Conservation (phyloP, 2,888 invertebrate species). For the Trachelus stipa region DNA sequence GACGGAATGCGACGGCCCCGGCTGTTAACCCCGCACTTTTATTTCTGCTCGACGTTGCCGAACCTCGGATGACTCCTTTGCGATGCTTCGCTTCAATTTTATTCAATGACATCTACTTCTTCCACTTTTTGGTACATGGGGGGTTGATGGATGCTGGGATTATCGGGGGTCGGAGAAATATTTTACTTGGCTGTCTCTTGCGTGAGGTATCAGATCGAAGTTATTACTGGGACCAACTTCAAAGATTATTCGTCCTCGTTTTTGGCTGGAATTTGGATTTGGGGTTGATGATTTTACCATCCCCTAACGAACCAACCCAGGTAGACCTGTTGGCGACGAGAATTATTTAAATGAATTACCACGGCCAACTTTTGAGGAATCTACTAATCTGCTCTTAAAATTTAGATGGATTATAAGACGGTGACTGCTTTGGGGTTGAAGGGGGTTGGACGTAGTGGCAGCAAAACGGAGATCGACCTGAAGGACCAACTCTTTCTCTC, state of each 20-base stretch:
- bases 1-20: constrained; percentile 28
- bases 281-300: too few species aligned
- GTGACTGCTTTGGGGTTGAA: constrained; percentile 19
- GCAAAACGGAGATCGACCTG: background rate
- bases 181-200: too few species aligned
- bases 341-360: constrained; percentile 65
- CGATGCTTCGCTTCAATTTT: constrained; percentile 14
- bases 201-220: too few species aligned
- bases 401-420: constrained; percentile 64
- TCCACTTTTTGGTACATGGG: too few species aligned
- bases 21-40: constrained; percentile 39
- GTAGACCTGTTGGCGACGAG: constrained; percentile 45
- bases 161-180: too few species aligned
- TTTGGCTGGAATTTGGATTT: too few species aligned
- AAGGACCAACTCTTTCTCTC: too few species aligned
- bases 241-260: too few species aligned
- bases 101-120: too few species aligned
- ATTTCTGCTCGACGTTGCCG: constrained; percentile 29
- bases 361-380: constrained; percentile 56
- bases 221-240: too few species aligned
- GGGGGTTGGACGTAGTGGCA: constrained; percentile 3
- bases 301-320: constrained; percentile 9
- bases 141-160: too few species aligned
- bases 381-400: constrained; percentile 61
- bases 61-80: constrained; percentile 3